Evolutionary conservation across 2,888 invertebrate genomes (phyloP).

Genomic region (Lottia gigantea): DNA sequence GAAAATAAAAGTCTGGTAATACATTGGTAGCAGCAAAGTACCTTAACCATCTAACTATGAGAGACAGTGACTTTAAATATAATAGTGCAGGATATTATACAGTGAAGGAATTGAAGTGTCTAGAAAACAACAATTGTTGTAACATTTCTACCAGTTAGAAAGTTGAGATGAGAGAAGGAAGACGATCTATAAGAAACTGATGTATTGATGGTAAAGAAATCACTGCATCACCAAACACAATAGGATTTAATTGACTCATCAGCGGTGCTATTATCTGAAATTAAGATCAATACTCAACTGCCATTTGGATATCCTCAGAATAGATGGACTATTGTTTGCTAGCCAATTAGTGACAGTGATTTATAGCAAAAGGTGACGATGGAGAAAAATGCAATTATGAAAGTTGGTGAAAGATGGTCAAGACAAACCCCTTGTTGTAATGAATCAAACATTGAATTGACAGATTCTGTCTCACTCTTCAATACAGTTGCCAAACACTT

Average conservation of each 20-base stretch:
- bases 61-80: no score
- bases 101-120: not conserved
- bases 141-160: slow-evolving; percentile 18
- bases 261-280: slow-evolving; percentile 37
- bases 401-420: slow-evolving; percentile 30
- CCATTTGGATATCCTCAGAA: slow-evolving; percentile 32
- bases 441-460: slow-evolving; percentile 26
- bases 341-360: slow-evolving; percentile 32
- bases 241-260: slow-evolving; percentile 45
- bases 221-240: slow-evolving; percentile 28
- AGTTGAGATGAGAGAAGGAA: slow-evolving; percentile 10
- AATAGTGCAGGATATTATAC: not conserved
- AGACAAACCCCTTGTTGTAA: slow-evolving; percentile 32
- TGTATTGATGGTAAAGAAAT: slow-evolving; percentile 22
- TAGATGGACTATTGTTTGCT: slow-evolving; percentile 34
- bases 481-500: slow-evolving; percentile 8
- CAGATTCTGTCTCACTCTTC: slow-evolving; percentile 6
- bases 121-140: slow-evolving; percentile 4
- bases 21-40: no score
- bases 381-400: slow-evolving; percentile 35
- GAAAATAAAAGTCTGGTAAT: no score
- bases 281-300: slow-evolving; percentile 36
- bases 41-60: no score
- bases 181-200: slow-evolving; percentile 17
- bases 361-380: slow-evolving; percentile 27